phyloP scores from a whole-genome alignment of 2,113 vertebrate genomes.

The Myiagra hebetior region DNA sequence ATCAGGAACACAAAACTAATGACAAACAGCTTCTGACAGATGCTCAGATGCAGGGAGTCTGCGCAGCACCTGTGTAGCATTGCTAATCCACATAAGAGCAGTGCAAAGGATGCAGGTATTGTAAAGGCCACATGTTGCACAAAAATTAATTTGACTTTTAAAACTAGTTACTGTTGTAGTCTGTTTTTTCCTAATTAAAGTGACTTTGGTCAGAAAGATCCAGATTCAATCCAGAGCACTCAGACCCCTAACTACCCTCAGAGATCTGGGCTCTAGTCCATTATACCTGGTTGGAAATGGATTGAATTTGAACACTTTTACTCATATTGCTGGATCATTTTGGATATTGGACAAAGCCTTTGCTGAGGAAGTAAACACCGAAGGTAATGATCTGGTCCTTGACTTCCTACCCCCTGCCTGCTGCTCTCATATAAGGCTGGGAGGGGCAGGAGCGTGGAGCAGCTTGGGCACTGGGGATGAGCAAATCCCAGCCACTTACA shows the following conservation, averaged over 20 bases:
- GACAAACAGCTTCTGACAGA: background rate
- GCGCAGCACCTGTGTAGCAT: rapidly evolving
- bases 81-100: background rate
- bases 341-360: background rate
- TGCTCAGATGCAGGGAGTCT: background rate
- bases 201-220: background rate
- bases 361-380: background rate
- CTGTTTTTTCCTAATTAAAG: background rate
- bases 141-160: background rate
- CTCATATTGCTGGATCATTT: background rate
- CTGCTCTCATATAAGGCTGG: background rate
- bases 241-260: background rate
- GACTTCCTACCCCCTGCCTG: background rate
- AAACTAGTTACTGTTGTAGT: background rate
- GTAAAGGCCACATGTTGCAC: rapidly evolving
- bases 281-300: rapidly evolving
- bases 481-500: background rate
- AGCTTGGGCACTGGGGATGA: background rate
- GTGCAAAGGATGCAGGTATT: background rate
- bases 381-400: background rate
- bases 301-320: background rate
- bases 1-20: background rate
- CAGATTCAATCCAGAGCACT: background rate
- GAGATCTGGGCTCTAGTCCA: background rate
- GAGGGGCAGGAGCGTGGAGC: background rate